Percentiles rank a stretch among this genome's conserved stretches.
Conservation (phyloP, 2,113 vertebrate genomes). For the Hucho hucho region DNA sequence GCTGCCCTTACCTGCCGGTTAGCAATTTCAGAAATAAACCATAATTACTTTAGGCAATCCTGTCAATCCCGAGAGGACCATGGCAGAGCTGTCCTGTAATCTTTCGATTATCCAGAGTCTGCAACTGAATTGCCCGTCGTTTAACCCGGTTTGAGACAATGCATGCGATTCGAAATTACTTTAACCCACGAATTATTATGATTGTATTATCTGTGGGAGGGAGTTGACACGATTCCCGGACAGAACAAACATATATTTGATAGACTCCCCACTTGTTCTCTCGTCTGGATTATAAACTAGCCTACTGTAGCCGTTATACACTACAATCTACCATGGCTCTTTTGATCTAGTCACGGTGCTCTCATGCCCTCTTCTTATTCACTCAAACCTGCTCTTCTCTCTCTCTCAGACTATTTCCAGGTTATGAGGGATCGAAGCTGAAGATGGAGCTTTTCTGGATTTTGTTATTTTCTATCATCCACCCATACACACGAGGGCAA, state of each 20-base stretch:
- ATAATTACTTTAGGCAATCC: slow-evolving; percentile 40
- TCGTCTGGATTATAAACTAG: no score
- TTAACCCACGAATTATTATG: slow-evolving; percentile 15
- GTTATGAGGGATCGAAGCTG: slow-evolving; percentile 77
- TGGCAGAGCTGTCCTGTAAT: slow-evolving; percentile 41
- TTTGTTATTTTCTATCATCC: slow-evolving; percentile 75
- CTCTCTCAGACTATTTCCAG: slow-evolving; percentile 46
- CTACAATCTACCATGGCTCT: no score
- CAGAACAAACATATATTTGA: slow-evolving; percentile 6
- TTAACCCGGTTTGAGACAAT: slow-evolving; percentile 47
- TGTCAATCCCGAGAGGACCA: slow-evolving; percentile 48
- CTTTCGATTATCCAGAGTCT: slow-evolving; percentile 61
- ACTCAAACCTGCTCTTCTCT: background rate
- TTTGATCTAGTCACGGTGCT: background rate
- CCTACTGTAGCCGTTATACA: no score
- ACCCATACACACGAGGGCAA: slow-evolving; percentile 66
- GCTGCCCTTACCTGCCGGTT: slow-evolving; percentile 18
- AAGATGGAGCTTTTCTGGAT: slow-evolving; percentile 82
- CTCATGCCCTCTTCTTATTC: background rate
- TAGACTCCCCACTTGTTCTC: slow-evolving; percentile 2
- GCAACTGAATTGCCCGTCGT: slow-evolving; percentile 61
- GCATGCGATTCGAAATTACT: slow-evolving; percentile 39
- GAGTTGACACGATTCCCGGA: slow-evolving; percentile 7
- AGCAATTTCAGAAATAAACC: slow-evolving; percentile 29
- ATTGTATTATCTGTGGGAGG: slow-evolving; percentile 51